Evolutionary conservation across 2,113 vertebrate species (phyloP).

Genomic region (Tricholaema leucomelas): DNA sequence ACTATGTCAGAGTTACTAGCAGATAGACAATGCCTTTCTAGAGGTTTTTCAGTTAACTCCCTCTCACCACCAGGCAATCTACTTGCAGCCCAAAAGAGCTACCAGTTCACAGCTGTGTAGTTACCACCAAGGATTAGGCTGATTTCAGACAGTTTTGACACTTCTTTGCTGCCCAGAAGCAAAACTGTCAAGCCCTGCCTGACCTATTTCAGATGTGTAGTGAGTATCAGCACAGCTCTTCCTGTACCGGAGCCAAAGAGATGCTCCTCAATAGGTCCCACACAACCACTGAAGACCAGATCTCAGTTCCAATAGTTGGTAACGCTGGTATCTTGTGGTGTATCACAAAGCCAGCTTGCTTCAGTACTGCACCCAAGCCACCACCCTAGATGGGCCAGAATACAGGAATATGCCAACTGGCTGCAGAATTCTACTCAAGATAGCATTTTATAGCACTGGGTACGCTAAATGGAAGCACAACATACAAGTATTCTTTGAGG

Average conservation of each 20-base stretch:
- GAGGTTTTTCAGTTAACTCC: background rate
- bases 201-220: background rate
- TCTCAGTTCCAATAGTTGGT: background rate
- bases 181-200: background rate
- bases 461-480: background rate
- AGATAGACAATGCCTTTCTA: background rate
- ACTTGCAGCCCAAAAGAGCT: background rate
- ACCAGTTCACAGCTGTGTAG: background rate
- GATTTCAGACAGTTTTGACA: background rate
- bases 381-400: background rate
- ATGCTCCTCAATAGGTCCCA: background rate
- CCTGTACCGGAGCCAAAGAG: background rate
- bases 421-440: background rate
- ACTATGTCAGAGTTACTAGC: background rate
- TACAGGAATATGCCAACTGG: rapidly evolving
- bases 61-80: background rate
- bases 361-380: background rate
- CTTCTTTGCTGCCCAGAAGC: background rate
- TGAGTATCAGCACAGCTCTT: background rate
- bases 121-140: rapidly evolving
- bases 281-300: rapidly evolving
- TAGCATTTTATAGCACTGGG: background rate
- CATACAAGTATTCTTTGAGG: background rate
- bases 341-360: background rate
- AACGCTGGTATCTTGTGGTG: background rate